Evolutionary conservation across 2,888 invertebrate genomes (phyloP), one percentile per base, ranked within the genome.

Genomic region (Tanytarsus gracilentus): DNA sequence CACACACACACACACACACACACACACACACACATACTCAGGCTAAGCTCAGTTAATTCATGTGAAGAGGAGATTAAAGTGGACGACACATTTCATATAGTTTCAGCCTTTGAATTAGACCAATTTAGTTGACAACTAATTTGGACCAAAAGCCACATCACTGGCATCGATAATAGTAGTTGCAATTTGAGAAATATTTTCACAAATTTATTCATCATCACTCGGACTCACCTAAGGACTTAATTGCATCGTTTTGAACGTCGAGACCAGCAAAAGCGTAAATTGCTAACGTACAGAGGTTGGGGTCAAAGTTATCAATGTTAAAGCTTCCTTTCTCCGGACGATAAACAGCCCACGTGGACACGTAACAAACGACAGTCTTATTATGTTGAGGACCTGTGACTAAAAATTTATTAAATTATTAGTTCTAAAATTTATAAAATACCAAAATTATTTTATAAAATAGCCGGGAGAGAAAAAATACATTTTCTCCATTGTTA

Each of bases 191-290:
- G 30, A 11, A 30, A 30, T 7, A 25, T 4, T n/a, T n/a, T 18
- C 21, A 9, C 18, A 8, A 11, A 30, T 30, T 48, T 21, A 48
- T 21, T 48, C 16, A 18, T 30, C 6, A n/a, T 14, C 40, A n/a
- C 14, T 21, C n/a, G 30, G 11, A 29, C 75, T 71, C 74, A 84
- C 84, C 85, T 61, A 90, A 74, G 62, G 86, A 82, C 66, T 78
- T 81, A 55, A 92, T 87, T 39, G 78, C 76, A 67, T 81, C 80
- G 7, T 80, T 78, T 1, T 77, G 75, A 9, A 78, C 76, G 65
- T 90, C 82, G 25, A 92, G 72, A 0, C 90, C 90, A 11, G 87
- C 86, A 70, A 91, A 91, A 4, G 88, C 81, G 68, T 91, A 91
- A 8, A 91, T 80, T 7, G 88, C 74, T 67, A 90, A 89, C 0